These are phyloP conservation scores for Luperina nickerlii DNA, from an alignment of 2,888 invertebrate species.

Conservation along the genomic window DNA sequence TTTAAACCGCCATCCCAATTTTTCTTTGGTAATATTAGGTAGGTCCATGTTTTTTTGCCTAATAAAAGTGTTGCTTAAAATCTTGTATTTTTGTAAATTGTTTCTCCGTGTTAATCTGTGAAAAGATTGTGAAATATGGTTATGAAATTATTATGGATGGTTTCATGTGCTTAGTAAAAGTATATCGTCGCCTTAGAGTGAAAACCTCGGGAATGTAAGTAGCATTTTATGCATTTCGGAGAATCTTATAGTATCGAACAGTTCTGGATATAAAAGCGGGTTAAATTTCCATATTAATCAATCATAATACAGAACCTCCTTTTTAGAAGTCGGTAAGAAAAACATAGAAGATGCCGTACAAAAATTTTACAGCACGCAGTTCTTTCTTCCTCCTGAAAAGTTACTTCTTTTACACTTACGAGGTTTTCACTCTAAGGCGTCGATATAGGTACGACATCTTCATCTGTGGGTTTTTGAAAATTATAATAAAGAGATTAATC, in stretches of 20 bases:
- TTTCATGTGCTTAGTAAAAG: background rate
- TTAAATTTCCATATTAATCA: too few relatives aligned
- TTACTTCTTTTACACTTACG: too few relatives aligned
- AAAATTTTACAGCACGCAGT: too few relatives aligned
- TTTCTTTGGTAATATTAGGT: slow-evolving; percentile 54
- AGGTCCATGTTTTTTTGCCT: slow-evolving; percentile 38
- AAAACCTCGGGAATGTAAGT: too few relatives aligned
- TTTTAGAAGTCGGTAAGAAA: too few relatives aligned
- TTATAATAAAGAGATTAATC: background rate
- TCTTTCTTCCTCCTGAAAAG: too few relatives aligned
- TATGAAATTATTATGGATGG: slow-evolving; percentile 4
- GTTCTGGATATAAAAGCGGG: too few relatives aligned
- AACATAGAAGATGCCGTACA: too few relatives aligned
- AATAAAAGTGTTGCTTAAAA: slow-evolving; percentile 29
- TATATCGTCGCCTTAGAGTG: background rate
- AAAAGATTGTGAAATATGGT: slow-evolving; percentile 47
- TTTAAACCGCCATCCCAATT: slow-evolving; percentile 69
- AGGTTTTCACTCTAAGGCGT: too few relatives aligned
- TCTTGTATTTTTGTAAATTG: slow-evolving; percentile 3
- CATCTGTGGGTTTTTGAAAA: background rate
- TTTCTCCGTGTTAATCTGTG: slow-evolving; percentile 30
- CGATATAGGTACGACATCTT: background rate
- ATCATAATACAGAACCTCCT: too few relatives aligned
- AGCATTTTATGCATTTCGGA: too few relatives aligned
- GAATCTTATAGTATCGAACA: too few relatives aligned